Evolutionary conservation across 53 echinoderm and acorn worm genomes (phyloP).

Genomic region (Paracentrotus lividus): DNA sequence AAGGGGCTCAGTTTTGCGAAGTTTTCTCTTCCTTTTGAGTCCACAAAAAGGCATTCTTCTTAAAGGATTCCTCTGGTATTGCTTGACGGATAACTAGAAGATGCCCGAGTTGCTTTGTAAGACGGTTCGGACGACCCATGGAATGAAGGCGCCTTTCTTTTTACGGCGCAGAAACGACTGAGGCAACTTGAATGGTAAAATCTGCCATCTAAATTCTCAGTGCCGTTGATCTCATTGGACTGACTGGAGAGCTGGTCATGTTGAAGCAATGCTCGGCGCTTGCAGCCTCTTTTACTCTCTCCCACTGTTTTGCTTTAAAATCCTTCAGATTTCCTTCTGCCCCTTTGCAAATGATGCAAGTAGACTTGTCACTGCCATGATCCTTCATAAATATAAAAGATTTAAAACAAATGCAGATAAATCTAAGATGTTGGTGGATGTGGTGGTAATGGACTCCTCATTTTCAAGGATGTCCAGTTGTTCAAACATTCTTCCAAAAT

Average conservation of each 20-base stretch:
- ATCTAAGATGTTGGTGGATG: too few species aligned
- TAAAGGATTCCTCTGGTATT: neutral
- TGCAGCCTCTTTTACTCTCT: neutral
- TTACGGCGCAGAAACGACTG: neutral
- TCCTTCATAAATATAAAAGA: neutral
- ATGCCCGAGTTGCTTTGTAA: neutral
- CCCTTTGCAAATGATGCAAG: neutral
- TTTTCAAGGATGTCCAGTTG: too few species aligned
- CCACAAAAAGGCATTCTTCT: neutral
- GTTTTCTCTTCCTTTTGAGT: neutral
- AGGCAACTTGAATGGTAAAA: neutral
- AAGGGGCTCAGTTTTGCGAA: conserved; percentile 32
- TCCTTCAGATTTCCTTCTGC: neutral
- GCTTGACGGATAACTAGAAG: neutral
- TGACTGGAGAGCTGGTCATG: neutral
- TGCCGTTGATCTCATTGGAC: neutral
- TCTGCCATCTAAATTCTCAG: neutral
- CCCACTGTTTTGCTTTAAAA: neutral
- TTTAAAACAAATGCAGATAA: too few species aligned
- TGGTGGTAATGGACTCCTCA: too few species aligned
- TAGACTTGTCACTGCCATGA: neutral
- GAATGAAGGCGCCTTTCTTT: neutral
- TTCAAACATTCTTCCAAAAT: too few species aligned
- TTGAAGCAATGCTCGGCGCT: neutral
- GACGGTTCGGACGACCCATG: neutral